Evolutionary conservation across 2,113 vertebrate species (phyloP).

Genomic region (Rattus rattus): DNA sequence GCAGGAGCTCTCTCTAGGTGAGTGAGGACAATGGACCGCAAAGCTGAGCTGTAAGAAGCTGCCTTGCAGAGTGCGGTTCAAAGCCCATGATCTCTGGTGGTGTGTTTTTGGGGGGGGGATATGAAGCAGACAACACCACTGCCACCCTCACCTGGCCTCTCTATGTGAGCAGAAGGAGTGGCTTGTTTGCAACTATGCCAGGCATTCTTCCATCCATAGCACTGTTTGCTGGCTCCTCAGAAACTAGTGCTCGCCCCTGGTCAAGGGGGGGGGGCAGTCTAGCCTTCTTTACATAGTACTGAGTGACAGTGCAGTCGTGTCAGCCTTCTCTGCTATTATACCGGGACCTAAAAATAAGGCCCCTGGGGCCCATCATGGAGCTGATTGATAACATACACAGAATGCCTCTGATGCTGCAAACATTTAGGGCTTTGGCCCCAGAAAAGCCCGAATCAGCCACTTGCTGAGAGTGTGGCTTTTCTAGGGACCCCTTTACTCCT

Average conservation of each 20-base stretch:
- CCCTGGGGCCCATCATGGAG: neutral
- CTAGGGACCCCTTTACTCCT: neutral
- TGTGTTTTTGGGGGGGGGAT: neutral
- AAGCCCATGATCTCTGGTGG: constrained; percentile 25
- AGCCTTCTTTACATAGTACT: neutral
- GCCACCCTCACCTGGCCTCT: constrained; percentile 72
- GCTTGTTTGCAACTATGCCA: constrained; percentile 82
- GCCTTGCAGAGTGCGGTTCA: constrained; percentile 35
- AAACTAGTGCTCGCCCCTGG: constrained; percentile 75
- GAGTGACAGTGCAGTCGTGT: constrained; percentile 10
- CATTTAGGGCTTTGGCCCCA: neutral
- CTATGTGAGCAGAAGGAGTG: constrained; percentile 79
- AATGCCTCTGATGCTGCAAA: constrained; percentile 26
- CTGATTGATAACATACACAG: constrained; percentile 15
- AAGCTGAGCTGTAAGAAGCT: neutral
- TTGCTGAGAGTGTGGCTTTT: constrained; percentile 28
- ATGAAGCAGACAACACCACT: constrained; percentile 59
- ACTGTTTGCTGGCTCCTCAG: constrained; percentile 75
- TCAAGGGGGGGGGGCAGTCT: constrained; percentile 40
- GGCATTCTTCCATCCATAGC: constrained; percentile 77
- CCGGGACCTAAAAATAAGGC: constrained; percentile 40
- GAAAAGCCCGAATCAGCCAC: neutral
- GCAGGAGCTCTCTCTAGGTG: neutral
- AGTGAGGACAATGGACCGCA: neutral
- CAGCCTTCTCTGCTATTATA: constrained; percentile 10